phyloP scores from a whole-genome alignment of 2,113 vertebrate species.

The Regulus satrapa region DNA sequence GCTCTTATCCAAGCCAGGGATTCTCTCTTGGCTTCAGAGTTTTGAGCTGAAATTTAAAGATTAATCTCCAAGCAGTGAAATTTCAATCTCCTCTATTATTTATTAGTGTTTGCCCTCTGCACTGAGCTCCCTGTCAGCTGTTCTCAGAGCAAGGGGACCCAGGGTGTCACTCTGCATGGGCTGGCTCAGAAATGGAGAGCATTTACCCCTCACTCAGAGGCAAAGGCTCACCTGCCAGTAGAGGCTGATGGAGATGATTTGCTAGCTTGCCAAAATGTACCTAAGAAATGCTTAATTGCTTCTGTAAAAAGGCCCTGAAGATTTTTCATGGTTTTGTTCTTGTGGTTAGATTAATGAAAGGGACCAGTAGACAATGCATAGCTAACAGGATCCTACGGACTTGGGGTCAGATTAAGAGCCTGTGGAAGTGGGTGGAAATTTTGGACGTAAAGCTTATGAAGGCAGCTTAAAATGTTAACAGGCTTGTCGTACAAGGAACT shows the following conservation, averaged over 20 bases:
- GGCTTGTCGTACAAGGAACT: neutral
- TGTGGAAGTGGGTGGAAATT: neutral
- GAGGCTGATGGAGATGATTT: neutral
- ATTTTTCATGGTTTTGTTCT: neutral
- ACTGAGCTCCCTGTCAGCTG: neutral
- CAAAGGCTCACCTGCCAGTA: neutral
- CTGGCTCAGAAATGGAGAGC: neutral
- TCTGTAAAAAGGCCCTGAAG: neutral
- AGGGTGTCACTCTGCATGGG: neutral
- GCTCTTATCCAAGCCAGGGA: neutral
- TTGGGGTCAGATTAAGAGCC: neutral
- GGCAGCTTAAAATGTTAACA: neutral
- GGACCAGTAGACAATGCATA: neutral
- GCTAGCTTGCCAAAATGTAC: neutral
- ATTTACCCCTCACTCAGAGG: neutral
- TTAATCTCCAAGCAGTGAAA: neutral
- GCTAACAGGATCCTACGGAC: neutral
- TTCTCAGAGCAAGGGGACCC: neutral
- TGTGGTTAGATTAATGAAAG: neutral
- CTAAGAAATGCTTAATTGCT: neutral
- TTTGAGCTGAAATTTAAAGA: neutral
- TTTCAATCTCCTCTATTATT: neutral
- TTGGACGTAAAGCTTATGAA: neutral
- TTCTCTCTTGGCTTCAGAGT: neutral
- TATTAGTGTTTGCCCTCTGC: neutral